Conservation (phyloP, 2,888 invertebrate species). For the Caenorhabditis wallacei region DNA sequence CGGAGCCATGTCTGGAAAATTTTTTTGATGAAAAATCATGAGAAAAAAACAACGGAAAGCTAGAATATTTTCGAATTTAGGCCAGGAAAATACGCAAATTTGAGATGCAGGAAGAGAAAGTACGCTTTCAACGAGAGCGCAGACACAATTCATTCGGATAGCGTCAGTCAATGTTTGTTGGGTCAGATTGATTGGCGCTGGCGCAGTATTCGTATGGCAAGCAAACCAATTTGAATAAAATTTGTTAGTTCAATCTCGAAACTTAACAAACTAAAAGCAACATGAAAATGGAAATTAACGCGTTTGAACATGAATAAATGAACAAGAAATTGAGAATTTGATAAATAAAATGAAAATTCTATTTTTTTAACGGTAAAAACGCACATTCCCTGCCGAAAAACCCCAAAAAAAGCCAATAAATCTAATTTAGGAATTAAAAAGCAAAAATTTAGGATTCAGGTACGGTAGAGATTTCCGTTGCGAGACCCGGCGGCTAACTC, state of each 20-base stretch:
- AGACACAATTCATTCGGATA: not conserved
- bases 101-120: not conserved
- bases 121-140: slow-evolving; percentile 1
- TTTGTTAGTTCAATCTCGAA: too few relatives aligned
- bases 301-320: too few relatives aligned
- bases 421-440: slow-evolving; percentile 40
- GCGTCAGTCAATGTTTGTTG: slow-evolving; percentile 9
- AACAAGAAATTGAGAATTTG: too few relatives aligned
- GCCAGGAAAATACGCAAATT: slow-evolving; percentile 43
- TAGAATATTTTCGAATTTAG: slow-evolving; percentile 21
- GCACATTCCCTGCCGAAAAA: not conserved
- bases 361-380: not conserved
- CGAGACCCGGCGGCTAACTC: not conserved
- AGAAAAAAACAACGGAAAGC: not conserved
- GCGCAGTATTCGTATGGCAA: not conserved
- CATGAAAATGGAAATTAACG: too few relatives aligned
- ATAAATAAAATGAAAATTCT: too few relatives aligned
- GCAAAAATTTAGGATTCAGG: slow-evolving; percentile 18
- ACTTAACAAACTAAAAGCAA: too few relatives aligned
- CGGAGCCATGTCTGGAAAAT: slow-evolving; percentile 73
- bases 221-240: too few relatives aligned
- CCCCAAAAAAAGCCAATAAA: slow-evolving; percentile 13
- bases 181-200: not conserved
- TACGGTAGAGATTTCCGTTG: slow-evolving; percentile 6
- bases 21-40: not conserved